Percentiles rank a stretch among this genome's conserved stretches.
phyloP scores from a whole-genome alignment of 2,113 vertebrate genomes.

The Elachura formosa region DNA sequence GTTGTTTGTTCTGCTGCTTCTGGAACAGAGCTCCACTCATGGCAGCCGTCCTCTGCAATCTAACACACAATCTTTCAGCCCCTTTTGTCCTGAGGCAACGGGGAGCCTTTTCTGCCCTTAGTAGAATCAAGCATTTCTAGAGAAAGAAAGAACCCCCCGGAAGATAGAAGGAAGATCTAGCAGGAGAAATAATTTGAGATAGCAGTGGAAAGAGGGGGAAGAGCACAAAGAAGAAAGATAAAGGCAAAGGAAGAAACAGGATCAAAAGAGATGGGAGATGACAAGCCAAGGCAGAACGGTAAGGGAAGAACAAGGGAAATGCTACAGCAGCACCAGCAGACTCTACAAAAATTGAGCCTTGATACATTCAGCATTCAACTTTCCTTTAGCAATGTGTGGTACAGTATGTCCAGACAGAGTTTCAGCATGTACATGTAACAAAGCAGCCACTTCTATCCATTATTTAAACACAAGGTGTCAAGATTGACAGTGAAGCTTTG shows the following conservation, averaged over 20 bases:
- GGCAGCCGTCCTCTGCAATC: background rate
- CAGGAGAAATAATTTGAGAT: background rate
- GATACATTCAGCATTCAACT: background rate
- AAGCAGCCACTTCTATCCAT: background rate
- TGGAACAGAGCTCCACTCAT: background rate
- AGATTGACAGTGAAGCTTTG: background rate
- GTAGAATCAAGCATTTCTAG: background rate
- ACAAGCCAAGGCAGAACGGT: background rate
- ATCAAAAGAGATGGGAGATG: background rate
- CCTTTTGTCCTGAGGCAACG: background rate
- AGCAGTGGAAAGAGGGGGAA: background rate
- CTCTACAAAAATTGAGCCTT: background rate
- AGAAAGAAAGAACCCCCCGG: background rate
- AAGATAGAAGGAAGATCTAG: background rate
- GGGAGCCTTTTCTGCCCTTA: background rate
- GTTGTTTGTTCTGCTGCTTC: background rate
- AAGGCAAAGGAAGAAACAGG: background rate
- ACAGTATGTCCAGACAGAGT: background rate
- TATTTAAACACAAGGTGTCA: background rate
- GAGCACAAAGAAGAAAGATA: background rate
- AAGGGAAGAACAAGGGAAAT: background rate
- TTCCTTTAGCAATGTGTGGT: background rate
- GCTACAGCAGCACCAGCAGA: background rate
- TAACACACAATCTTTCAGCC: background rate
- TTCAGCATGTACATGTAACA: background rate